Base-by-base conservation (phyloP, 2,113 vertebrate genomes). In the Castor canadensis region DNA sequence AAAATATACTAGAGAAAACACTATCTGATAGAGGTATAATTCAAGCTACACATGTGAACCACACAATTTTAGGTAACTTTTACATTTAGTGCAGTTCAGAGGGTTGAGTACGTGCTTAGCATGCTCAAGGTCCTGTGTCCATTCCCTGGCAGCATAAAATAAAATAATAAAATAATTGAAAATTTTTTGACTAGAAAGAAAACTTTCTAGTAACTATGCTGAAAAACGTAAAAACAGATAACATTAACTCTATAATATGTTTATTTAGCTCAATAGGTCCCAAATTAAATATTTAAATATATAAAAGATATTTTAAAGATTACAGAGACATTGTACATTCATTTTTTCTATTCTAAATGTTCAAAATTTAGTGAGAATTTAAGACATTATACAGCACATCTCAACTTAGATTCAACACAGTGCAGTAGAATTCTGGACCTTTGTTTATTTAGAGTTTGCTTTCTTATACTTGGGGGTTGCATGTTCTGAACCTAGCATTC, bases 231-330 rank as follows among this genome's bases (percentile, higher is more conserved):
- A 32, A 89, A 94, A 76, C 45, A 87, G 3, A 17, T 64, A 22
- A 40, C 17, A 93, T 86, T 77, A 79, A 77, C 43, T 77, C 77
- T 92, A 71, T 83, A 86, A 32, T 47, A 22, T 76, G 62, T 47
- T 85, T 83, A 66, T 54, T 83, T 92, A 86, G 58, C 38, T 45
- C 17, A 76, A 4, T 47, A 30, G 49, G 45, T 66, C 6, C 24
- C 54, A 45, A 49, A 49, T 89, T n/a, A n/a, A 12, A 71, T 62
- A 72, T 26, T 72, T 95, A 71, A 87, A 62, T 35, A 38, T 47
- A 8, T 85, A 62, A 62, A 85, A 45, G 52, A 54, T n/a, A 20
- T 30, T 13, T 58, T 49, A 45, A 20, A 11, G 30, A 45, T 95
- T 35, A 38, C 24, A 1, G 15, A 94, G 38, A 71, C 30, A 9